Percentiles rank a stretch among this genome's conserved stretches.
Conservation (phyloP, 2,888 invertebrate genomes). For the Lochmaea crataegi region DNA sequence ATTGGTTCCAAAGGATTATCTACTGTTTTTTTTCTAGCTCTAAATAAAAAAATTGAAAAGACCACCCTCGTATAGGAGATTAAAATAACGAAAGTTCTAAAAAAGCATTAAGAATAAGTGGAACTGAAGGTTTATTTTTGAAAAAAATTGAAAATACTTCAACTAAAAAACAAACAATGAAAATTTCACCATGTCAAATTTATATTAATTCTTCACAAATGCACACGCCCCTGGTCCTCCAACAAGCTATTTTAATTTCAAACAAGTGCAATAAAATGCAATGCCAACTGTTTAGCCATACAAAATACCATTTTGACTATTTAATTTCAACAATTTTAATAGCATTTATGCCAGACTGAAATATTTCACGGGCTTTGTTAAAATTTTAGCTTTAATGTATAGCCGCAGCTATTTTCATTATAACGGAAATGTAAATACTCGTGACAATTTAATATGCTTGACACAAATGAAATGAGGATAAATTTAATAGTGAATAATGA, state of each 20-base stretch:
- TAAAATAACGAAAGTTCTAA: too few relatives aligned
- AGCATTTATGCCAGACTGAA: not conserved
- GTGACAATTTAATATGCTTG: not conserved
- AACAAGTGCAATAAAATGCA: not conserved
- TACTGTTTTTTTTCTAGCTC: too few relatives aligned
- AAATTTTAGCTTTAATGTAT: not conserved
- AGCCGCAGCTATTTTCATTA: slow-evolving; percentile 7
- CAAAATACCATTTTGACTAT: not conserved
- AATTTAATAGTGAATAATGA: not conserved
- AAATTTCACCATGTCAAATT: too few relatives aligned
- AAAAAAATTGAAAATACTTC: too few relatives aligned
- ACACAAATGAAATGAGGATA: not conserved
- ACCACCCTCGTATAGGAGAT: too few relatives aligned
- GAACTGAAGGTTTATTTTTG: too few relatives aligned
- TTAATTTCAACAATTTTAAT: slow-evolving; percentile 7
- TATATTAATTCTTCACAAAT: too few relatives aligned
- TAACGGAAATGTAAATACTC: not conserved
- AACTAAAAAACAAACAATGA: too few relatives aligned
- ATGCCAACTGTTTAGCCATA: not conserved
- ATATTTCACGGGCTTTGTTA: not conserved
- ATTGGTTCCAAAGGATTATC: too few relatives aligned
- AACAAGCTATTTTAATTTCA: not conserved
- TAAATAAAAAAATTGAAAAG: too few relatives aligned
- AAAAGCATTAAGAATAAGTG: too few relatives aligned
- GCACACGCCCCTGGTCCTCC: too few relatives aligned